A percentile compares a stretch with the other conserved stretches of the same genome.
Conservation (phyloP, 1,140 invertebrate genomes). For the Mercenaria mercenaria region DNA sequence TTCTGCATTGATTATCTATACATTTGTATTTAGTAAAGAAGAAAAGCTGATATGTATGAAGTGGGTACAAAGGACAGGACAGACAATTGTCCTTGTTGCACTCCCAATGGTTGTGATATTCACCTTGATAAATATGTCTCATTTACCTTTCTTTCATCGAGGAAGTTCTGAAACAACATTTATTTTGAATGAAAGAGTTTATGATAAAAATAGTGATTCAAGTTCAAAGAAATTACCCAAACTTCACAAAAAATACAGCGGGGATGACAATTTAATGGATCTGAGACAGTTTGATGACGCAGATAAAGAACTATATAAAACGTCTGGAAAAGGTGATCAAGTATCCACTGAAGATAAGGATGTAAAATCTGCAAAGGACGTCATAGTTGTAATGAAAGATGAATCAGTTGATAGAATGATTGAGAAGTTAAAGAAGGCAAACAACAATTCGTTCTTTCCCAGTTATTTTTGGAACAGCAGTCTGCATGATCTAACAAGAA, state of each 20-base stretch:
- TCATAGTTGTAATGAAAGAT: neutral
- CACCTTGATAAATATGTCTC: conserved; percentile 17
- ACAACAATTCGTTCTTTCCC: neutral
- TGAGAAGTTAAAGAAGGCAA: neutral
- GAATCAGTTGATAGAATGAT: conserved; percentile 3
- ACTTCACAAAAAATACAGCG: neutral
- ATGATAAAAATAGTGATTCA: conserved; percentile 28
- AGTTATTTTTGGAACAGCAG: conserved; percentile 18
- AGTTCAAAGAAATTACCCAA: neutral
- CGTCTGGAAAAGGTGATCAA: neutral
- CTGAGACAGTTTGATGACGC: neutral
- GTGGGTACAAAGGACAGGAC: neutral
- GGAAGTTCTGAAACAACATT: neutral
- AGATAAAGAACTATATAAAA: neutral
- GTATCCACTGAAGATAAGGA: neutral
- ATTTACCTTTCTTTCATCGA: neutral
- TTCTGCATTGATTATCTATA: too few species aligned
- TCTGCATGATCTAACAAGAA: neutral
- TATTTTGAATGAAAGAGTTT: conserved; percentile 9
- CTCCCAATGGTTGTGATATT: conserved; percentile 25
- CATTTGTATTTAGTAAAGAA: too few species aligned
- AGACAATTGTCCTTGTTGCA: neutral
- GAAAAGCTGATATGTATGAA: neutral
- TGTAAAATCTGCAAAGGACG: neutral
- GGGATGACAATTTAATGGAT: neutral